Percentiles rank a stretch among this genome's conserved stretches.
phyloP scores from a whole-genome alignment of 2,113 vertebrate species.

The Phoenicopterus ruber region DNA sequence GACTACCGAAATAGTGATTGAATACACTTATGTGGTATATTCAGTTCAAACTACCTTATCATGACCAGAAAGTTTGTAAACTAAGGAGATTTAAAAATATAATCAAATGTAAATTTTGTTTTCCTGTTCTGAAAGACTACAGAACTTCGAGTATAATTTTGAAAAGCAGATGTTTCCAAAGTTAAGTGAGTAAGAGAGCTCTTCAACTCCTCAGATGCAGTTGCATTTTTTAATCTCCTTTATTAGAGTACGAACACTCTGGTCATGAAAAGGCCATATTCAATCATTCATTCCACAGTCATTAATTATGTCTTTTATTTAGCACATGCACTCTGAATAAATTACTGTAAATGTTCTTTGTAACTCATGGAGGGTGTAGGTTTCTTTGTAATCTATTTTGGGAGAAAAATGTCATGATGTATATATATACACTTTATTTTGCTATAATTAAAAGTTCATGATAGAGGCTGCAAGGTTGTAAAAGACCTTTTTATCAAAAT shows the following conservation, averaged over 20 bases:
- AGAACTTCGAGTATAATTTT: constrained; percentile 5
- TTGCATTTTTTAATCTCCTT: constrained; percentile 22
- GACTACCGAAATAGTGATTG: neutral
- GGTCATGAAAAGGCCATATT: constrained; percentile 37
- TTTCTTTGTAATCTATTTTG: neutral
- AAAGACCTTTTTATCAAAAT: neutral
- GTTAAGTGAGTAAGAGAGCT: neutral
- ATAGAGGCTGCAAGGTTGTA: neutral
- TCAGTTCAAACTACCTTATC: neutral
- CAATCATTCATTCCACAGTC: neutral
- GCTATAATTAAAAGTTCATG: neutral
- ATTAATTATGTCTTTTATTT: constrained; percentile 49
- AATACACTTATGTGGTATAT: neutral
- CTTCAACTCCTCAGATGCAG: neutral
- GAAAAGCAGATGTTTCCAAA: constrained; percentile 41
- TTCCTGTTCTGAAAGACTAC: neutral
- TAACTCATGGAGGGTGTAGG: neutral
- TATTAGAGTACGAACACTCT: constrained; percentile 11
- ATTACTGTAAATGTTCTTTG: constrained; percentile 2
- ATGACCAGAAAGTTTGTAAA: neutral
- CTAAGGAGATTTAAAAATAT: neutral
- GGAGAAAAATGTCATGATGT: neutral
- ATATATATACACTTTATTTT: neutral
- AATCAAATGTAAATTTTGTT: neutral
- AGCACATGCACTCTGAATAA: constrained; percentile 29